Base-by-base conservation (phyloP, 2,888 invertebrate species). In the Drosophila demipolita region DNA sequence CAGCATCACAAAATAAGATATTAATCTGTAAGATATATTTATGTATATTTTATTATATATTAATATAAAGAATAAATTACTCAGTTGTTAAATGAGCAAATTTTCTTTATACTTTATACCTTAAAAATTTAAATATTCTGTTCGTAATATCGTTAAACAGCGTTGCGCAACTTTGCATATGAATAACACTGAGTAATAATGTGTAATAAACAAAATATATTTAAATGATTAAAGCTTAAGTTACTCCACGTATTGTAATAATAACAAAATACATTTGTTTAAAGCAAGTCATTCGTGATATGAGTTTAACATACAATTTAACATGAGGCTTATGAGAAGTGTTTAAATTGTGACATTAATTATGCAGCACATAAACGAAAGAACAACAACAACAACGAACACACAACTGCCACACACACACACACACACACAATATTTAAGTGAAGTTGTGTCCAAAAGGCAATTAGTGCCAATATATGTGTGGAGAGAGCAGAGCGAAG, bases 271-370 rank as follows among this genome's bases (percentile, higher is more conserved):
- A 17, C 23, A 54, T 1, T 7, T 11, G 15, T 26, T 26, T 26
- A 33, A n/a, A 1, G 7, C 5, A 20, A 35, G 57, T 45, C 33
- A 20, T 23, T 23, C 3, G 8, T 17, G 48, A n/a, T 35, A 17
- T 12, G 8, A 26, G 15, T 38, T 11, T 7, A 7, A 38, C 33
- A 17, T 12, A 38, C n/a, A 40, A 11, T 32, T 53, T 20, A 54
- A 58, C 54, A 70, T 66, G 45, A 11, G 20, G 42, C 61, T 55
- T 12, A 48, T 48, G 45, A 69, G 57, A 66, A 72, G 38, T 71
- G 52, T 87, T 84, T 79, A 86, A 83, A 83, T 75, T 73, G 74
- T 83, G 67, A 45, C 71, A 83, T 73, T 80, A 80, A 79, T 85
- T 72, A 66, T 71, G 63, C 45, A 48, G 33, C 62, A 54, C 45